phyloP scores from a whole-genome alignment of 1,140 invertebrate genomes.

The Eumaeus atala region DNA sequence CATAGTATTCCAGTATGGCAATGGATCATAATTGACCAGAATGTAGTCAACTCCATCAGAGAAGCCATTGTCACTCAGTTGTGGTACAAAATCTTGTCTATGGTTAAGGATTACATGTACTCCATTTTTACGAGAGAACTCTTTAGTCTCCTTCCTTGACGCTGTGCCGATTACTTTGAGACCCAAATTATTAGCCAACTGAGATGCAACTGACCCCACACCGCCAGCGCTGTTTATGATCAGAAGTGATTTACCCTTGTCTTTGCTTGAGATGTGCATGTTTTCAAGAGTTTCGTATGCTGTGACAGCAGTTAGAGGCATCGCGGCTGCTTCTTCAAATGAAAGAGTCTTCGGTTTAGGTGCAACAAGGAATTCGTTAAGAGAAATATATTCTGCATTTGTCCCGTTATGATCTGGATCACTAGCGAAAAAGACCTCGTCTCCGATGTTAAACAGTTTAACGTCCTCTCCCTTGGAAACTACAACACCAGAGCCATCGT shows the following conservation, averaged over 20 bases:
- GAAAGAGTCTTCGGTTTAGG: slow-evolving; percentile 49
- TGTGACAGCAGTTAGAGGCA: slow-evolving; percentile 51
- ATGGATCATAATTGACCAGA: slow-evolving; percentile 58
- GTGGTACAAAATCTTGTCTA: slow-evolving; percentile 40
- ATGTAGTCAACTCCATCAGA: slow-evolving; percentile 51
- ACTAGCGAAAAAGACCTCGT: slow-evolving; percentile 55
- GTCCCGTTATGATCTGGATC: slow-evolving; percentile 47
- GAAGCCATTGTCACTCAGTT: slow-evolving; percentile 41
- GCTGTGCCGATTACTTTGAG: slow-evolving; percentile 59
- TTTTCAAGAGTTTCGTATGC: slow-evolving; percentile 55
- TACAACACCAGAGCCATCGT: slow-evolving; percentile 52
- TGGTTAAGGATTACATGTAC: slow-evolving; percentile 50
- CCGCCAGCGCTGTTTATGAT: slow-evolving; percentile 61
- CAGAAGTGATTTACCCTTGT: slow-evolving; percentile 51
- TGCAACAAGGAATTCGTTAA: slow-evolving; percentile 47
- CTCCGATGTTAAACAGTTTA: slow-evolving; percentile 44
- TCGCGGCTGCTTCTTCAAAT: slow-evolving; percentile 59
- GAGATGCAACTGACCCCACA: slow-evolving; percentile 52
- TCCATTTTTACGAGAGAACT: slow-evolving; percentile 41
- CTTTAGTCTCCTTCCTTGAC: slow-evolving; percentile 43
- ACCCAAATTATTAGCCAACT: slow-evolving; percentile 48
- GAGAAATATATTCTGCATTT: slow-evolving; percentile 55
- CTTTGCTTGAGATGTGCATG: slow-evolving; percentile 41
- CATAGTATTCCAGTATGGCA: slow-evolving; percentile 55
- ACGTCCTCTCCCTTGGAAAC: slow-evolving; percentile 41